Base-by-base conservation (phyloP, 2,888 invertebrate species). In the Axea sp. region DNA sequence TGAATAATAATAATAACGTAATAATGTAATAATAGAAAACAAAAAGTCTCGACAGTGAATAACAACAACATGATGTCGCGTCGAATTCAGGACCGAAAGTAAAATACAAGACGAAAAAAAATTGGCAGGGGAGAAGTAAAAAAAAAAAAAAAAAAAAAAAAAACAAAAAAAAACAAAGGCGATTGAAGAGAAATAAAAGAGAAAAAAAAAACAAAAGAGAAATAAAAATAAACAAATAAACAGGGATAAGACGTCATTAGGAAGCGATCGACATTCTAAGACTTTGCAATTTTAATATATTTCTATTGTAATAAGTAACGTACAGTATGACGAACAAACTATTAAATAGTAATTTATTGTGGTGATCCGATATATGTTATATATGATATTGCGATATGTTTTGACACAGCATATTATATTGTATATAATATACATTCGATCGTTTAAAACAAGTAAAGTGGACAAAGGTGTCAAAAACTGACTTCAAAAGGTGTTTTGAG, bases 211-310 rank as follows among this genome's bases (percentile, higher is more conserved):
- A 3, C 14, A 41, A 24, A n/a, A 15, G 37, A 49, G 22, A 60
- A 47, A 57, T 59, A 51, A 28, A 51, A 57, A 59, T 35, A 49
- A 43, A 47, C 24, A 67, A 67, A 59, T 73, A 69, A 75, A 64
- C 53, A 64, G 62, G 53, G 65, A 62, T 65, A 76, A 69, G 71
- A 60, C 67, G 62, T 69, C 57, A 69, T 62, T 73, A 67, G 67
- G 33, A 55, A 73, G 76, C 73, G 76, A 76, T 73, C 73, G 76
- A 76, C 76, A 76, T 76, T 76, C 76, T 76, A 75, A 76, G 80
- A 82, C 80, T 82, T 80, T 82, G 81, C 81, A 83, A 82, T 83
- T 81, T 83, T 81, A 83, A 84, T 83, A 82, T 82, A 84, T 83
- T 84, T 84, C 82, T 84, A 83, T 83, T 81, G 80, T 82, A 83